Conservation (phyloP, 2,888 invertebrate genomes). For the Limenitis camilla region DNA sequence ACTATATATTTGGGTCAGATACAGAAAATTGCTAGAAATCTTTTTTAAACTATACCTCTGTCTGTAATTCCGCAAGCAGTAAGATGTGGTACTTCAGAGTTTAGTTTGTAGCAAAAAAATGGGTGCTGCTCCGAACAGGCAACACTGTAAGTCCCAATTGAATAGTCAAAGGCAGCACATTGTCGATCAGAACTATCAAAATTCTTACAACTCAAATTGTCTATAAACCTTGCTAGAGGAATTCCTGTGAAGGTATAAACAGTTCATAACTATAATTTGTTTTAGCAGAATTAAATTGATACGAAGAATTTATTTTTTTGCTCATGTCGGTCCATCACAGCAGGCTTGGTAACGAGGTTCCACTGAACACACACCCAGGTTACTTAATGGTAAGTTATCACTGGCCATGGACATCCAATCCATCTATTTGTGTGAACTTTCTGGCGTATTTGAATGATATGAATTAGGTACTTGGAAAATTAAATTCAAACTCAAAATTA, state of each 20-base stretch:
- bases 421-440: neutral
- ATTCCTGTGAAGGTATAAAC: neutral
- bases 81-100: neutral
- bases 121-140: constrained; percentile 22
- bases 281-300: too few relatives aligned
- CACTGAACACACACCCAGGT: too few relatives aligned
- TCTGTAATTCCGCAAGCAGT: constrained; percentile 26
- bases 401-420: too few relatives aligned
- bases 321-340: too few relatives aligned
- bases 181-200: constrained; percentile 15
- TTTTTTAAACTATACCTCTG: constrained; percentile 9
- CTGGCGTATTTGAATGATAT: neutral
- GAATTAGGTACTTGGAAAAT: neutral
- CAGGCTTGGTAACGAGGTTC: too few relatives aligned
- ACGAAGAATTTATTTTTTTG: too few relatives aligned
- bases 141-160: constrained; percentile 18
- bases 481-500: too few relatives aligned
- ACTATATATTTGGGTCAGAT: too few relatives aligned
- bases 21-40: too few relatives aligned
- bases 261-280: too few relatives aligned
- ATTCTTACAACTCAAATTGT: constrained; percentile 10
- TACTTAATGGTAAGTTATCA: too few relatives aligned
- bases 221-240: neutral
- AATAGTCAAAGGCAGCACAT: constrained; percentile 12
- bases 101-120: constrained; percentile 24